These are phyloP conservation scores for Syritta pipiens DNA, from an alignment of 2,888 invertebrate species.

Conservation along the genomic window DNA sequence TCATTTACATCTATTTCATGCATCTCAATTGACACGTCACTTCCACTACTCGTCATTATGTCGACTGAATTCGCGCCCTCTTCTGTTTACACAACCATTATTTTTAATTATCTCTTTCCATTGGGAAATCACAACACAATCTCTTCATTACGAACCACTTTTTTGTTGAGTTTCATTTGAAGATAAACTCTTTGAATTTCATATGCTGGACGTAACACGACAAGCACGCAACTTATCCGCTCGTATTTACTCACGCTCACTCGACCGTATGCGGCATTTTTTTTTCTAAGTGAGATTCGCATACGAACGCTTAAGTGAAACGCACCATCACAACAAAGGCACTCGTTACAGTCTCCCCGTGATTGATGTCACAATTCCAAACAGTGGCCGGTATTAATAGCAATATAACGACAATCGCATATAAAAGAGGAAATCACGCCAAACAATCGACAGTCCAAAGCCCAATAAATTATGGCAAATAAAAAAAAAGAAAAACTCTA, in stretches of 20 bases:
- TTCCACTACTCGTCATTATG: not conserved
- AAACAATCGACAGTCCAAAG: not conserved
- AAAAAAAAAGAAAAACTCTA: not conserved
- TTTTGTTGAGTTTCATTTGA: not conserved
- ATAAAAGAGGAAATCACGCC: not conserved
- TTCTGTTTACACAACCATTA: conserved; percentile 5
- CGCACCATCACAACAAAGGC: not conserved
- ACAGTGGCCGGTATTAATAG: conserved; percentile 1
- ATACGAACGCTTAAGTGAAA: not conserved
- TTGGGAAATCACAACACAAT: conserved; percentile 2
- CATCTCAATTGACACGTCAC: too few relatives aligned
- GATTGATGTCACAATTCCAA: not conserved
- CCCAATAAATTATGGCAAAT: not conserved
- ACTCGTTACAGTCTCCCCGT: not conserved
- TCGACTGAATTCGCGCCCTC: not conserved
- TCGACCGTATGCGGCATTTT: conserved; percentile 21
- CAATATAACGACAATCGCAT: not conserved
- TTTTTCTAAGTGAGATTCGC: not conserved
- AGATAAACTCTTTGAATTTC: not conserved
- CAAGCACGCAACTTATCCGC: conserved; percentile 6
- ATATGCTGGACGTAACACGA: not conserved
- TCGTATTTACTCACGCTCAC: not conserved
- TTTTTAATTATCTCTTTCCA: conserved; percentile 9
- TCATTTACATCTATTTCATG: not conserved
- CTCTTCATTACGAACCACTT: not conserved